These are phyloP conservation scores for Drosophila subpulchrella DNA, from an alignment of 1,140 invertebrate genomes.

Conservation along the genomic window DNA sequence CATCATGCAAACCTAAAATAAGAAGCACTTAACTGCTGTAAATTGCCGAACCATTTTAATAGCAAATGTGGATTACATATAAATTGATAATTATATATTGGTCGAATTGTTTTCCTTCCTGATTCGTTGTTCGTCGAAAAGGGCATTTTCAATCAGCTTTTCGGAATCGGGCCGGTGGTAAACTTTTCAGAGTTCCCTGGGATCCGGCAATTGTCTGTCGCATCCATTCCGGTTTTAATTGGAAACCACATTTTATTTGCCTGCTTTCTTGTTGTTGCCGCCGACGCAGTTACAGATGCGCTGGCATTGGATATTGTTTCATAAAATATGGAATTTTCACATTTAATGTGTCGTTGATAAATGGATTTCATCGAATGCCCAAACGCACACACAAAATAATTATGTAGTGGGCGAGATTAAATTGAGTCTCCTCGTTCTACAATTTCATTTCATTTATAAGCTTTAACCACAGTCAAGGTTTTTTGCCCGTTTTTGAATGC, in stretches of 20 bases:
- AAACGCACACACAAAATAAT: slow-evolving; percentile 36
- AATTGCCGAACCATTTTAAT: slow-evolving; percentile 1
- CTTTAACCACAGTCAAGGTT: slow-evolving; percentile 31
- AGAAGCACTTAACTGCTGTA: neutral
- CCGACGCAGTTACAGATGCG: slow-evolving; percentile 13
- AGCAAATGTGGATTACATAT: slow-evolving; percentile 3
- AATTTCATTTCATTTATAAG: slow-evolving; percentile 16
- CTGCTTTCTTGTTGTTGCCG: slow-evolving; percentile 26
- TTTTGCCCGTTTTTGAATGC: slow-evolving; percentile 11
- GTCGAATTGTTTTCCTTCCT: slow-evolving; percentile 29
- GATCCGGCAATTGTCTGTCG: slow-evolving; percentile 35
- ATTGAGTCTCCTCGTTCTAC: slow-evolving; percentile 51
- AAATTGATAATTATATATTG: slow-evolving; percentile 40
- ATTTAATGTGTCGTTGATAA: slow-evolving; percentile 56
- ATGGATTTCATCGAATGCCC: slow-evolving; percentile 49
- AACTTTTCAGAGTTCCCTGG: slow-evolving; percentile 5
- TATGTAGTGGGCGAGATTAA: slow-evolving; percentile 48
- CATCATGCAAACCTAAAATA: neutral
- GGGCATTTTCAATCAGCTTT: slow-evolving; percentile 39
- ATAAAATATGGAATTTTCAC: slow-evolving; percentile 55
- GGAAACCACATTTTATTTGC: slow-evolving; percentile 63
- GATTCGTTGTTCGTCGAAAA: slow-evolving; percentile 7
- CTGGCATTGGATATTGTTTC: slow-evolving; percentile 37
- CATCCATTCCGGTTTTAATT: slow-evolving; percentile 66
- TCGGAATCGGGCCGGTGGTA: slow-evolving; percentile 5